phyloP scores from a whole-genome alignment of 2,797 vertebrate genomes.

The Danio kyathit region DNA sequence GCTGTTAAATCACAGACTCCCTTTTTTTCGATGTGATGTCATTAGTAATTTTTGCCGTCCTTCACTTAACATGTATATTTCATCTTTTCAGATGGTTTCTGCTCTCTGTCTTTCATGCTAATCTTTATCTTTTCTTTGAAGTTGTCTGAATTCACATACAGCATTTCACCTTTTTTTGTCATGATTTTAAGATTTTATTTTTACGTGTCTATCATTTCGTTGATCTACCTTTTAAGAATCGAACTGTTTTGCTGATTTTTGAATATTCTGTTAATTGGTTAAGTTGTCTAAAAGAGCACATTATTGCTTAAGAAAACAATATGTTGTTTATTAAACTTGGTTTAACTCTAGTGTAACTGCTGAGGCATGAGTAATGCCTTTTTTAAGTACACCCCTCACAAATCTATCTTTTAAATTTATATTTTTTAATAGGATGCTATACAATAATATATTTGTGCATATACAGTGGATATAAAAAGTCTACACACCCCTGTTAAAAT shows the following conservation, averaged over 20 bases:
- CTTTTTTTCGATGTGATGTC: conserved; percentile 33
- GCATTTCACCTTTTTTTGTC: background rate
- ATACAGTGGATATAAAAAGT: too few species aligned
- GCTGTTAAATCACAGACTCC: conserved; percentile 41
- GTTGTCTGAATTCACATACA: conserved; percentile 2
- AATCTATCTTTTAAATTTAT: too few species aligned
- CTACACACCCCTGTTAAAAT: too few species aligned
- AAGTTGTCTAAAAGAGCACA: background rate
- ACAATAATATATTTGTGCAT: too few species aligned
- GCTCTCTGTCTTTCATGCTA: background rate
- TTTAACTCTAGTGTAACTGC: too few species aligned
- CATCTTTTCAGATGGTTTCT: background rate
- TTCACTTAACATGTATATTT: conserved; percentile 31
- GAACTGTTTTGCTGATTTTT: background rate
- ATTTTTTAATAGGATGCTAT: too few species aligned
- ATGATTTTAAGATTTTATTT: background rate
- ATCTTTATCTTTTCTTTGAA: background rate
- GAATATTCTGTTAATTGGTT: background rate
- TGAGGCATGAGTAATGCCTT: too few species aligned
- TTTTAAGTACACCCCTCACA: too few species aligned
- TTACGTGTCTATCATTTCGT: background rate
- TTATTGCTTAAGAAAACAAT: too few species aligned
- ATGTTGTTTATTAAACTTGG: too few species aligned
- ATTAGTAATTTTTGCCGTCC: conserved; percentile 29
- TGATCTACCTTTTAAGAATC: background rate